These are phyloP conservation scores for Mythimna impura DNA, from an alignment of 2,888 invertebrate genomes.

Conservation along the genomic window DNA sequence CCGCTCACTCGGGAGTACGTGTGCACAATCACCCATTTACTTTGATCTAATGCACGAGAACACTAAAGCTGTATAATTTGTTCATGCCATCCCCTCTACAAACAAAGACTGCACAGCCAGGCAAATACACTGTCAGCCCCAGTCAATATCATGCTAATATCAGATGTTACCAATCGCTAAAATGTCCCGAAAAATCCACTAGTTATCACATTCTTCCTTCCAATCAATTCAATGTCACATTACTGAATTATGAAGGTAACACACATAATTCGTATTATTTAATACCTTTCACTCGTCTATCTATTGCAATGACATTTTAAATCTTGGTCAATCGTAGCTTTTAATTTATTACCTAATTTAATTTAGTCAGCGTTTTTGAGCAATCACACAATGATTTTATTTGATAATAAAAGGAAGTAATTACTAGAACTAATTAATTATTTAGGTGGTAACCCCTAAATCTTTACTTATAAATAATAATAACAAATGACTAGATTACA, in stretches of 20 bases:
- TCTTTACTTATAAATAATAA: slow-evolving; percentile 16
- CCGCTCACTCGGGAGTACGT: slow-evolving; percentile 38
- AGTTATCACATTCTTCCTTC: slow-evolving; percentile 63
- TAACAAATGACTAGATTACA: slow-evolving; percentile 40
- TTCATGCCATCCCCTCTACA: slow-evolving; percentile 26
- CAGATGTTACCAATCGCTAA: slow-evolving; percentile 45
- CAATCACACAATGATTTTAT: slow-evolving; percentile 56
- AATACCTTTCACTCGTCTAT: slow-evolving; percentile 51
- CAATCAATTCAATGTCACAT: slow-evolving; percentile 53
- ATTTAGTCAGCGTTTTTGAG: slow-evolving; percentile 57
- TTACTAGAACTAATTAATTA: slow-evolving; percentile 38
- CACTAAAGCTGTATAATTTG: slow-evolving; percentile 14
- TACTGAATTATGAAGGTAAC: slow-evolving; percentile 48
- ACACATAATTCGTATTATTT: slow-evolving; percentile 50
- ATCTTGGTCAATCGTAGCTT: slow-evolving; percentile 69
- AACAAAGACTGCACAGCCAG: slow-evolving; percentile 27
- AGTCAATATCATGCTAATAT: slow-evolving; percentile 40
- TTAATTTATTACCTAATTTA: slow-evolving; percentile 45
- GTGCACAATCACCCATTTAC: neutral
- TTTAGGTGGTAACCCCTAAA: slow-evolving; percentile 16
- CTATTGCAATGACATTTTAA: slow-evolving; percentile 66
- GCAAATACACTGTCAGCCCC: slow-evolving; percentile 31
- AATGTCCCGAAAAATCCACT: slow-evolving; percentile 51
- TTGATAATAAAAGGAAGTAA: slow-evolving; percentile 26
- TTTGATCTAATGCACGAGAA: slow-evolving; percentile 21